Base-by-base conservation (phyloP, 2,888 invertebrate genomes). In the Drosophila bunnanda region DNA sequence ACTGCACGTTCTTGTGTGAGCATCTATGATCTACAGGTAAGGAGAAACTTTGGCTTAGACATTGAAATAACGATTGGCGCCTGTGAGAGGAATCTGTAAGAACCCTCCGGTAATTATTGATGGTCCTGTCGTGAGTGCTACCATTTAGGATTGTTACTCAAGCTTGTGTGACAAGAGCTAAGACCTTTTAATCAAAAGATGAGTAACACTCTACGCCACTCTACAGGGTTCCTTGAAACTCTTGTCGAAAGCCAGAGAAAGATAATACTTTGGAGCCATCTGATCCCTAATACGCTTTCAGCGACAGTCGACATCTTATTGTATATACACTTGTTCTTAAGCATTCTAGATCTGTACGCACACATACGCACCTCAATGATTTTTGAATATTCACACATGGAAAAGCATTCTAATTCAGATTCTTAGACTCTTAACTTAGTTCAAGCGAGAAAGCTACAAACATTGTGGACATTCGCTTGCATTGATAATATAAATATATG, bases 61-160 rank as follows among this genome's bases (percentile, higher is more conserved):
- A 41, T 12, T 17, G 4, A 20, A 13, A 25, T 17, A 9, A 41
- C 54, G 6, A 30, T 39, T 10, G 41, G 22, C 32, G 44, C 55
- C 32, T 41, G n/a, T n/a, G n/a, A n/a, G n/a, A n/a, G n/a, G n/a
- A n/a, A n/a, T n/a, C n/a, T n/a, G 32, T 41, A 39, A 36, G 20
- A 36, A 25, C 41, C 17, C 34, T 32, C 5, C 4, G 20, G 8
- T n/a, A 28, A 10, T 41, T 28, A 15, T 7, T 12, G 55, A 22
- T 57, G 25, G 36, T 8, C 41, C 28, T n/a, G 44, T 58, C 17
- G 5, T 15, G 22, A 9, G 34, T n/a, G 25, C 2, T 4, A 5
- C 48, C 25, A 36, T 41, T 13, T 15, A 32, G 53, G 38, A 81
- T 73, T 81, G 81, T 81, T 79, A 87, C 81, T 87, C 76, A 87